Evolutionary conservation across 2,888 invertebrate genomes (phyloP), one percentile per base, ranked within the genome.

Genomic region (Drosophila pegasa): DNA sequence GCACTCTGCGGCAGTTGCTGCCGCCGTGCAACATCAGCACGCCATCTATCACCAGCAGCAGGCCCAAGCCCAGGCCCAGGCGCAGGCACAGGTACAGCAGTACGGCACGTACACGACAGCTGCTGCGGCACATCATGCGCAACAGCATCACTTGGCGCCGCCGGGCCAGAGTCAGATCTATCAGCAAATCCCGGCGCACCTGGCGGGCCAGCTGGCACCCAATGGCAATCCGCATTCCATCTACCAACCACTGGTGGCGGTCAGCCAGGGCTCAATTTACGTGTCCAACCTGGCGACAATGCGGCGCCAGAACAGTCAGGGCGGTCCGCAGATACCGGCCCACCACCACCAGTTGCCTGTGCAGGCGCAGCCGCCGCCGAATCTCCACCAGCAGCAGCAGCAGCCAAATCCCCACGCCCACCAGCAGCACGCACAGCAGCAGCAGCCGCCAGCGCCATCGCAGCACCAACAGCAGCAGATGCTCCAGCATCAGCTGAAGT

Each of bases 21-120:
- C 91, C 25, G 90, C 90, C 43, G 89, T 90, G 90, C 92, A 94
- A 93, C 93, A 94, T 92, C 93, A 94, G 92, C 90, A 94, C 61
- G 89, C 91, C 52, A 91, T 94, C 63, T 91, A 92, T 56, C 91
- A 92, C 47, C 91, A 91, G 73, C 91, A 91, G 57, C 91, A 91
- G 71, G 89, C 64, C 2, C 62, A 71, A 37, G 89, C 38, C 2
- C 40, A 73, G 48, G 60, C 61, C 45, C 51, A 51, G 51, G 51
- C 48, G 0, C 92, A 91, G 63, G 91, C 91, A 5, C 71, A 72
- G 72, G 89, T 82, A 6, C 90, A 90, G 67, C 91, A 91, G 54
- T 91, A 91, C 69, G 91, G 90, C 40, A 90, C 91, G 52, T 90
- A 90, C 48, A 81, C 89, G 4, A 88, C 90, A 35, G 78, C 78